Conservation (phyloP, 2,113 vertebrate genomes). For the Pelusios castaneus region DNA sequence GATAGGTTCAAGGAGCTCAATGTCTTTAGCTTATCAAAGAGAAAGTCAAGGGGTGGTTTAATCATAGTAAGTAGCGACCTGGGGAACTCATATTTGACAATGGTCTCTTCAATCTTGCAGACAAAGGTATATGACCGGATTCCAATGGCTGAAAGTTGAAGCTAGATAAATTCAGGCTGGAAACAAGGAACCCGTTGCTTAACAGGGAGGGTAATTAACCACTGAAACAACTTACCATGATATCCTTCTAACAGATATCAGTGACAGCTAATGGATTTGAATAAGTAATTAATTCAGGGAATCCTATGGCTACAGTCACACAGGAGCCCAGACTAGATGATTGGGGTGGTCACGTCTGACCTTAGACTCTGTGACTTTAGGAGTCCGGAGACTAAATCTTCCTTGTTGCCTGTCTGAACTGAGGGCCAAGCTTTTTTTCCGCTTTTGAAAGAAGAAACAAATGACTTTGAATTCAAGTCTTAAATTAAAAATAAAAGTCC, state of each 20-base stretch:
- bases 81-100: not conserved
- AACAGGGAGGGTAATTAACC: not conserved
- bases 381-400: constrained; percentile 6
- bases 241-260: not conserved
- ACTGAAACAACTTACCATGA: not conserved
- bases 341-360: constrained; percentile 3
- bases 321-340: constrained; percentile 1
- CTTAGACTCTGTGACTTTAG: constrained; percentile 53
- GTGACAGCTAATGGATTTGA: constrained; percentile 3
- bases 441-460: not conserved
- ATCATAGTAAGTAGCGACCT: not conserved
- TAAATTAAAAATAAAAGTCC: not conserved
- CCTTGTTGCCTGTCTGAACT: constrained; percentile 5
- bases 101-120: not conserved
- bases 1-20: not conserved
- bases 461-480: constrained; percentile 19
- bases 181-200: not conserved
- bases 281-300: constrained; percentile 28
- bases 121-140: not conserved
- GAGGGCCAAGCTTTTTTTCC: constrained; percentile 10
- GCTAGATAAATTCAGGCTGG: not conserved
- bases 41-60: constrained; percentile 20
- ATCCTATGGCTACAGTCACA: constrained; percentile 7
- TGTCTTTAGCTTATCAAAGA: not conserved
- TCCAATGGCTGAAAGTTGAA: not conserved